phyloP scores from a whole-genome alignment of 2,113 vertebrate species.

The Pedionomus torquatus region DNA sequence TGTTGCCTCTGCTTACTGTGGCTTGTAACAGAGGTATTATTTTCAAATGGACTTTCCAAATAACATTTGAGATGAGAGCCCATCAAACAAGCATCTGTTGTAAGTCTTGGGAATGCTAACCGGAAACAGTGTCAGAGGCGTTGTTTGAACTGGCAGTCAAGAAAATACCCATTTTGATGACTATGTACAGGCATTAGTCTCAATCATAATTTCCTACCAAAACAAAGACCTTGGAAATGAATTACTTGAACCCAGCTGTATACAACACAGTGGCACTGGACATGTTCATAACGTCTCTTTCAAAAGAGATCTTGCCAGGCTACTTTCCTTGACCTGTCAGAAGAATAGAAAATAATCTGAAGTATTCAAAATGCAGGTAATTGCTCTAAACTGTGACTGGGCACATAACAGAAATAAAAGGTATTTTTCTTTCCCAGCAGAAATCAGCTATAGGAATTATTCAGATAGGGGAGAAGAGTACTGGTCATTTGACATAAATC shows the following conservation, averaged over 20 bases:
- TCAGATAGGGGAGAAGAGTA: neutral
- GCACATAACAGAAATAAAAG: neutral
- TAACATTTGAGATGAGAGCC: neutral
- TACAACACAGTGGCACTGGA: neutral
- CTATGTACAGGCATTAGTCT: conserved; percentile 27
- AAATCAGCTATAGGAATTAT: neutral
- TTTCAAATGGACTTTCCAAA: conserved; percentile 55
- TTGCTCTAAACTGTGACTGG: conserved; percentile 26
- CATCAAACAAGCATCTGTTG: conserved; percentile 15
- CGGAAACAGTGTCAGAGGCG: neutral
- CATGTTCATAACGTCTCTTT: conserved; percentile 18
- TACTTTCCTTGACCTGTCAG: neutral
- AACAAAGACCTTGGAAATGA: conserved; percentile 29
- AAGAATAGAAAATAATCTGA: conserved; percentile 5
- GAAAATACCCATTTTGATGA: conserved; percentile 46
- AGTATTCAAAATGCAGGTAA: conserved; percentile 6
- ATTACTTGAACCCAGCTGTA: conserved; percentile 28
- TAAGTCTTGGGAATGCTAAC: neutral
- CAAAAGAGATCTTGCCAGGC: conserved; percentile 1
- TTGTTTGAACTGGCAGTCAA: neutral
- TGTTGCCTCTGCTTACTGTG: conserved; percentile 7
- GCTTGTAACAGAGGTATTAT: conserved; percentile 14
- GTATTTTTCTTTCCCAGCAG: neutral
- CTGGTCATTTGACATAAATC: conserved; percentile 20
- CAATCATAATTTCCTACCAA: conserved; percentile 36